phyloP scores from a whole-genome alignment of 2,888 invertebrate species.

The Candidula unifasciata region DNA sequence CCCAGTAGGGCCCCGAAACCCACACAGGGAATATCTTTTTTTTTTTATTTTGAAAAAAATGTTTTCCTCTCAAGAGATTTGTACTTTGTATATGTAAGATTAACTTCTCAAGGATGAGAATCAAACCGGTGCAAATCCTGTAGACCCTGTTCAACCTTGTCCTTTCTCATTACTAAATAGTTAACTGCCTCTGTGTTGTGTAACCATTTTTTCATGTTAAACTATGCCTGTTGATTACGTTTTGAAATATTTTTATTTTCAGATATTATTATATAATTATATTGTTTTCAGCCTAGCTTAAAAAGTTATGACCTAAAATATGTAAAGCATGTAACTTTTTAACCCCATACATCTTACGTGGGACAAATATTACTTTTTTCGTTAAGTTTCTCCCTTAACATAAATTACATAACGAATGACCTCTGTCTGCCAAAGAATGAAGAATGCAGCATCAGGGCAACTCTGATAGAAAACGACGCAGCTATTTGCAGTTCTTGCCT shows the following conservation, averaged over 20 bases:
- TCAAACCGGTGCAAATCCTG: too few species aligned
- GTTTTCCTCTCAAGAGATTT: too few species aligned
- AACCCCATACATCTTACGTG: neutral
- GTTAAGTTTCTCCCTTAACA: slow-evolving; percentile 41
- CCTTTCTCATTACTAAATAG: too few species aligned
- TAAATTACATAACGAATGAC: slow-evolving; percentile 25
- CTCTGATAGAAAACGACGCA: slow-evolving; percentile 4
- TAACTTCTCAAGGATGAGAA: too few species aligned
- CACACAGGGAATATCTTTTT: too few species aligned
- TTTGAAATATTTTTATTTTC: neutral
- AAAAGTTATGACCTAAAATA: too few species aligned
- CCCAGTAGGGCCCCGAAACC: too few species aligned
- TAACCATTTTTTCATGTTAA: too few species aligned
- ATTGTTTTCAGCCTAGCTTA: neutral
- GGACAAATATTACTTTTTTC: neutral
- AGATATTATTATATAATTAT: neutral
- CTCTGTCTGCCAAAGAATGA: slow-evolving; percentile 32
- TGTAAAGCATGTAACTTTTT: neutral
- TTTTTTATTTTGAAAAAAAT: too few species aligned
- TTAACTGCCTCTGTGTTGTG: neutral
- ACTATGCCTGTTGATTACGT: too few species aligned
- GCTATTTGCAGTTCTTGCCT: neutral
- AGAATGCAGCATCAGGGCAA: slow-evolving; percentile 21
- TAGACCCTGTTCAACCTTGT: too few species aligned
- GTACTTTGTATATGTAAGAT: too few species aligned